Conservation (phyloP, 1,140 invertebrate genomes). For the Antheraea pernyi region DNA sequence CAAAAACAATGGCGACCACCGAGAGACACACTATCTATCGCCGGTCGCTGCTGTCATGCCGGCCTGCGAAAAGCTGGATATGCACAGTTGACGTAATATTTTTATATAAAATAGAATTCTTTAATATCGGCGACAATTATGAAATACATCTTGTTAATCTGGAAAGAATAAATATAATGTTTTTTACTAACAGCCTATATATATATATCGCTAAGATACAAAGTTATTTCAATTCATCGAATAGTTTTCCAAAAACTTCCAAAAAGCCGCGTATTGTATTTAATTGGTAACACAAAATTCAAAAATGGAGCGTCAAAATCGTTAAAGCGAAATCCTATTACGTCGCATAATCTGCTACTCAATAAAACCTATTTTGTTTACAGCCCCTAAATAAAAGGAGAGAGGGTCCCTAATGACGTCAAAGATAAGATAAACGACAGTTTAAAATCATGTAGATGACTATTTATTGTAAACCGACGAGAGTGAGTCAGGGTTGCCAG, state of each 20-base stretch:
- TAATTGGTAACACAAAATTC: neutral
- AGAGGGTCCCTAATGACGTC: slow-evolving; percentile 33
- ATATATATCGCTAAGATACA: no score
- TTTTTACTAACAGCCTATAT: no score
- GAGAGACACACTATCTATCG: no score
- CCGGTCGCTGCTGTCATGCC: no score
- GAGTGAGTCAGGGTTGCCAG: slow-evolving; percentile 6
- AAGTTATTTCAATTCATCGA: neutral
- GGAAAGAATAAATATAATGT: no score
- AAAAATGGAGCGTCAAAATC: neutral
- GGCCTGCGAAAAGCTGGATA: no score
- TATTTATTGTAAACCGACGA: slow-evolving; percentile 1
- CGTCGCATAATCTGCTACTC: slow-evolving; percentile 10
- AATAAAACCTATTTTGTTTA: slow-evolving; percentile 15
- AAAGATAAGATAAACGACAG: slow-evolving; percentile 58
- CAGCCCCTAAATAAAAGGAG: slow-evolving; percentile 12
- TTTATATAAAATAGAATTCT: no score
- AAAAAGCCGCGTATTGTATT: neutral
- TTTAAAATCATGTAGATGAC: slow-evolving; percentile 56
- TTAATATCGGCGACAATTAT: no score
- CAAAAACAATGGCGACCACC: no score
- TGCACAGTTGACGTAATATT: no score
- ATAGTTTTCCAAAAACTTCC: neutral
- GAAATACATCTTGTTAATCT: no score
- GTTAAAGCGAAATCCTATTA: slow-evolving; percentile 4